Percentiles rank a stretch among this genome's conserved stretches.
These are phyloP conservation scores for Drosophila lowei DNA, from an alignment of 1,140 invertebrate genomes.

Conservation along the genomic window DNA sequence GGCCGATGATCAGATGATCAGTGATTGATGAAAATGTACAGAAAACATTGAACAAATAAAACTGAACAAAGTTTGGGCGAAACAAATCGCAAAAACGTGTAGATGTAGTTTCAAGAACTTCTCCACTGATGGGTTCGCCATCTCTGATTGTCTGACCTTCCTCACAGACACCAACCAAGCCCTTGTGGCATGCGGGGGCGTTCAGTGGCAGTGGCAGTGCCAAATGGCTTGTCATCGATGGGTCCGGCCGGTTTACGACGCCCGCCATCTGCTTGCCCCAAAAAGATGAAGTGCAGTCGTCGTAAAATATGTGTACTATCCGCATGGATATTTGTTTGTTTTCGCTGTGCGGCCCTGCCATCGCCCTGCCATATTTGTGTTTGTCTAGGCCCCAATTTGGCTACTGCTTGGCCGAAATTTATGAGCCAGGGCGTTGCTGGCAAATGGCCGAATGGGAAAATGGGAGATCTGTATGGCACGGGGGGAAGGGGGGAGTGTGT, in stretches of 20 bases:
- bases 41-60: no score
- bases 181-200: conserved; percentile 7
- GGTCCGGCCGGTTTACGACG: conserved; percentile 15
- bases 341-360: conserved; percentile 39
- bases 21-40: no score
- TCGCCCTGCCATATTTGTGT: conserved; percentile 56
- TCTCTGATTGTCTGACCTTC: conserved; percentile 31
- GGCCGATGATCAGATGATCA: no score
- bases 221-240: conserved; percentile 15
- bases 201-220: conserved; percentile 13
- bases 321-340: background rate
- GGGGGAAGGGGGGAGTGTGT: conserved; percentile 17
- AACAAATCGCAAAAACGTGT: no score
- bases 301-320: no score
- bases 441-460: conserved; percentile 49
- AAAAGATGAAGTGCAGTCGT: background rate
- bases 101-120: background rate
- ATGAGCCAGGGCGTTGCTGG: conserved; percentile 62
- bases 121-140: background rate
- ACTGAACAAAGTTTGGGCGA: no score
- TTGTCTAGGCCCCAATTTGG: conserved; percentile 58
- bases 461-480: conserved; percentile 30
- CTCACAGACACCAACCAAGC: background rate
- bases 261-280: conserved; percentile 31
- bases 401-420: conserved; percentile 54